These are phyloP conservation scores for Naja naja DNA, from an alignment of 2,113 vertebrate species.

Conservation along the genomic window DNA sequence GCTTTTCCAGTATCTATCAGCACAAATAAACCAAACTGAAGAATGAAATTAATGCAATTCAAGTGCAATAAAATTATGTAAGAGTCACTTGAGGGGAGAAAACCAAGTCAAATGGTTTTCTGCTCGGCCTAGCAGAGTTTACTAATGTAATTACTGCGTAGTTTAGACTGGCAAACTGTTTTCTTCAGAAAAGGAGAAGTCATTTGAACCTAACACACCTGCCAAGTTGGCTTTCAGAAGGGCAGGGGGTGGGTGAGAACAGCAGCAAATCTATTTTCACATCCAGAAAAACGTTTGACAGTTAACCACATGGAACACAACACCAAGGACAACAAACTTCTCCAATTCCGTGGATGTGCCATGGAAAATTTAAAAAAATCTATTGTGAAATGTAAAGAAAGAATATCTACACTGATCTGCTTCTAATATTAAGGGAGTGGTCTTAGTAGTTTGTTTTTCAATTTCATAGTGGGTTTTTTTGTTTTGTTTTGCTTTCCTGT, in stretches of 20 bases:
- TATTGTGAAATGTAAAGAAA: neutral
- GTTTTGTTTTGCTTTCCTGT: neutral
- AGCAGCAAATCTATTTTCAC: neutral
- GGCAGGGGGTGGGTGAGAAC: accelerated
- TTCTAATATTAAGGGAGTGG: neutral
- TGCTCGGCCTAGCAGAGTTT: neutral
- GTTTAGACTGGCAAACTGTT: neutral
- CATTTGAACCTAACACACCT: neutral
- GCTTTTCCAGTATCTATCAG: neutral
- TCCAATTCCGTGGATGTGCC: neutral
- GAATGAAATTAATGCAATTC: neutral
- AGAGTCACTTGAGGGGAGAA: neutral
- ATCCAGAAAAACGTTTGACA: neutral
- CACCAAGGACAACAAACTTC: neutral
- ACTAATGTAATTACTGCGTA: neutral
- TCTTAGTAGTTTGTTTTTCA: neutral
- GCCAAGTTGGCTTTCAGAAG: neutral
- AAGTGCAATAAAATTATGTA: neutral
- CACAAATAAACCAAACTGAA: neutral
- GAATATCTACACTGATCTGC: neutral
- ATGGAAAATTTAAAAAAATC: neutral
- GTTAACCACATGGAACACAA: neutral
- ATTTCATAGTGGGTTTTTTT: neutral
- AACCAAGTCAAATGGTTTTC: neutral
- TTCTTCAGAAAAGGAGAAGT: neutral